phyloP scores from a whole-genome alignment of 2,888 invertebrate species.

The Odontomyia ornata region DNA sequence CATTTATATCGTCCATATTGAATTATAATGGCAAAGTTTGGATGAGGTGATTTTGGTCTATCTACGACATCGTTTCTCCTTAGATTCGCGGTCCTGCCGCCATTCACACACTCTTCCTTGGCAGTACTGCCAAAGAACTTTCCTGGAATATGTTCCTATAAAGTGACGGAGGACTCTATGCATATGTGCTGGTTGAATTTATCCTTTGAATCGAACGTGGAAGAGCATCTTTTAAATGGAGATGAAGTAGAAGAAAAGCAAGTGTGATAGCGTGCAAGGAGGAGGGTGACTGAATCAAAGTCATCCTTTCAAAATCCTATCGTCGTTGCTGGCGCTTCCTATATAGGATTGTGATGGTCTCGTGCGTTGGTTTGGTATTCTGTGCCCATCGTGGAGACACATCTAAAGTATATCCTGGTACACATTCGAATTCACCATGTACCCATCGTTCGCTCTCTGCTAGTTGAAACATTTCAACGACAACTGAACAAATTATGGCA shows the following conservation, averaged over 20 bases:
- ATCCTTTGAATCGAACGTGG: conserved; percentile 7
- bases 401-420: no score
- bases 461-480: conserved; percentile 25
- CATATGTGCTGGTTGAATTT: conserved; percentile 12
- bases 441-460: not conserved
- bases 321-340: not conserved
- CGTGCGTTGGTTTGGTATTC: not conserved
- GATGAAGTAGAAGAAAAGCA: conserved; percentile 28
- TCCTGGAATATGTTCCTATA: not conserved
- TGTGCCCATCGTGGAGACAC: not conserved
- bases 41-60: conserved; percentile 44
- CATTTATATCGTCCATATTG: conserved; percentile 48
- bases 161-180: not conserved
- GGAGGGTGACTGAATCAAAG: conserved; percentile 25
- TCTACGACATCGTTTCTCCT: conserved; percentile 33
- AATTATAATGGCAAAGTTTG: conserved; percentile 48
- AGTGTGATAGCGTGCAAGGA: conserved; percentile 18
- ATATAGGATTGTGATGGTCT: not conserved
- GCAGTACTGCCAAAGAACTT: not conserved
- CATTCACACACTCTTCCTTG: not conserved
- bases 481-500: conserved; percentile 49
- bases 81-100: not conserved
- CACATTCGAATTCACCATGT: no score
- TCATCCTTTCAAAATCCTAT: conserved; percentile 1
- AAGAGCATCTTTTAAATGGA: conserved; percentile 22